phyloP scores from a whole-genome alignment of 2,888 invertebrate genomes.

The Oscheius sp. region DNA sequence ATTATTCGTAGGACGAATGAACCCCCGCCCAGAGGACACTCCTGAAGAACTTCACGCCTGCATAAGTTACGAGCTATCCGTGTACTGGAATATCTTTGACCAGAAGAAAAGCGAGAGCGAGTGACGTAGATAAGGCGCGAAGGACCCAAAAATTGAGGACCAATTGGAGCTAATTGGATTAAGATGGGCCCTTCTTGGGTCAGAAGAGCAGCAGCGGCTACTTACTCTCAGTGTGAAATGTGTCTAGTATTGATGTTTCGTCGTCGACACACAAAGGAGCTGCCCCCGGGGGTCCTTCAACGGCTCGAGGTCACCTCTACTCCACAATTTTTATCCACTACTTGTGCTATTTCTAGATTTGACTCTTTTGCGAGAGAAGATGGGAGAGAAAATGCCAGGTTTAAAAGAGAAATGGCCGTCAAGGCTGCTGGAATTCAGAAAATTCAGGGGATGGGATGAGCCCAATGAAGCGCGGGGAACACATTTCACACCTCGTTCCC shows the following conservation, averaged over 20 bases:
- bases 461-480: too few species aligned
- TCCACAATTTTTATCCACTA: background rate
- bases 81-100: too few species aligned
- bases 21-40: background rate
- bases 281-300: conserved; percentile 36
- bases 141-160: background rate
- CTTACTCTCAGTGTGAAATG: conserved; percentile 35
- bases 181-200: too few species aligned
- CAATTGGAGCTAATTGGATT: background rate
- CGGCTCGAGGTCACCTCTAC: background rate
- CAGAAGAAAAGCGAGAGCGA: background rate
- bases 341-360: too few species aligned
- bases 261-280: conserved; percentile 32
- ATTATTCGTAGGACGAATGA: conserved; percentile 25
- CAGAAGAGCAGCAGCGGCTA: conserved; percentile 19
- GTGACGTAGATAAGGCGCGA: background rate
- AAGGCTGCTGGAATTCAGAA: too few species aligned
- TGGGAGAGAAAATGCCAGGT: background rate
- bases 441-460: too few species aligned
- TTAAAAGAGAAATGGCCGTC: too few species aligned
- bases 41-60: conserved; percentile 16
- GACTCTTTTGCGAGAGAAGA: background rate
- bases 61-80: background rate
- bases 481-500: too few species aligned
- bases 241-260: conserved; percentile 37